Evolutionary conservation across 2,888 invertebrate genomes (phyloP), one percentile per base, ranked within the genome.

Genomic region (Eutolmus rufibarbis): DNA sequence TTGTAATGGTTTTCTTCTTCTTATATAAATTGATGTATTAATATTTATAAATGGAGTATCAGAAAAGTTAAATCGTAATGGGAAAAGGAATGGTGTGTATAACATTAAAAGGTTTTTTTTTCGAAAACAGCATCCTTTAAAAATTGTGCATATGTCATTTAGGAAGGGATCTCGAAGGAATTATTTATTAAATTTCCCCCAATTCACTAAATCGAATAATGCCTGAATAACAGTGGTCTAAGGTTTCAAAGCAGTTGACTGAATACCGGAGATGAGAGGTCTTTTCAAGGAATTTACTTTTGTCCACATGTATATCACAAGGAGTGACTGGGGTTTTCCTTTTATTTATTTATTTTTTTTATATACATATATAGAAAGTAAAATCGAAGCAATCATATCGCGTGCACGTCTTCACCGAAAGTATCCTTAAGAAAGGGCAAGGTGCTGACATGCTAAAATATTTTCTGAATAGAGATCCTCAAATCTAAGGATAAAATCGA

Each of bases 401-500:
- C 19, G 28, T 23, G 66, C 66, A 66, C 28, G 66, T 66, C 66
- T 66, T 66, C 66, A 66, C 66, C 12, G 66, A 66, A 66, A 66
- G 9, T 28, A 66, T 66, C 28, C 51, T 51, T 28, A 66, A 57
- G 23, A 81, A 81, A 81, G 46, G 81, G 43, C 34, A 81, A 81
- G 56, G 81, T 81, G 81, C 81, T 81, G 81, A 81, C 81, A 81
- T 51, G 51, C 19, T 81, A 19, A 81, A 81, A 56, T 28, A 16
- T 43, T 56, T 56, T 46, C 23, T 81, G 51, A 81, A 81, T 56
- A 46, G 81, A 81, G 28, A 28, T 81, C 51, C 56, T 51, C 51
- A 56, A 56, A 34, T 51, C 51, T 56, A 81, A 43, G 81, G 81
- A 81, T 81, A 81, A 81, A 81, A 56, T 81, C 31, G 81, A 28